Base-by-base conservation (phyloP, 1,140 invertebrate genomes). In the Homarus americanus region DNA sequence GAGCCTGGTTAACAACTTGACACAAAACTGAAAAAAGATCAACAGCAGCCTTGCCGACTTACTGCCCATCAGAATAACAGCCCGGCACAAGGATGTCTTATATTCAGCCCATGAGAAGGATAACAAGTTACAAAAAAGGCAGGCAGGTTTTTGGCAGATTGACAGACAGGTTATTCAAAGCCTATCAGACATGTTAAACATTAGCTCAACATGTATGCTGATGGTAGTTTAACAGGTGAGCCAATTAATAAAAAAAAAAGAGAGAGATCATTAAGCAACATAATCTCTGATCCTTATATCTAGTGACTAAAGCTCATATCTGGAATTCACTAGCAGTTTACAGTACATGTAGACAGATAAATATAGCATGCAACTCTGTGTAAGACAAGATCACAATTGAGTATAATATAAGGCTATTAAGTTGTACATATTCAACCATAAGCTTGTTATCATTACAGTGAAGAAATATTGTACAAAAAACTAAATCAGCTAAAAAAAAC, bases 291-390 rank as follows among this genome's bases (percentile, higher is more conserved):
- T 69, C 34, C 82, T 83, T 83, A 83, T 69, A 40, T 40, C 38
- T 83, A 83, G 53, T 83, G 82, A 83, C 82, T 83, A 83, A 83
- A 83, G 58, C 82, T 83, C 49, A 53, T 41, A 49, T 83, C 82
- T 83, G 82, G 82, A 83, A 69, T 83, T 83, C 36, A 83, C 17
- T 9, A 83, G 58, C 82, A 66, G 28, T 83, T 32, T 24, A 83
- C 53, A 83, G n/a, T n/a, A n/a, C n/a, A 69, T 34, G 15, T 40
- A 83, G 34, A 40, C 34, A 83, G 58, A 69, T 36, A n/a, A 36
- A 83, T 38, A 69, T 32, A 83, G 34, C 58, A 69, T 83, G 58
- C 34, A 69, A 40, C 58, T 63, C 82, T 69, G 53, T 38, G 10
- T 38, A 83, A 40, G 10, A 69, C 24, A n/a, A 24, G 49, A 40